A percentile compares a stretch with the other conserved stretches of the same genome.
Evolutionary conservation across 37 sponge, comb jelly and placozoan genomes (phyloP).

Genomic region (Bolinopsis microptera): DNA sequence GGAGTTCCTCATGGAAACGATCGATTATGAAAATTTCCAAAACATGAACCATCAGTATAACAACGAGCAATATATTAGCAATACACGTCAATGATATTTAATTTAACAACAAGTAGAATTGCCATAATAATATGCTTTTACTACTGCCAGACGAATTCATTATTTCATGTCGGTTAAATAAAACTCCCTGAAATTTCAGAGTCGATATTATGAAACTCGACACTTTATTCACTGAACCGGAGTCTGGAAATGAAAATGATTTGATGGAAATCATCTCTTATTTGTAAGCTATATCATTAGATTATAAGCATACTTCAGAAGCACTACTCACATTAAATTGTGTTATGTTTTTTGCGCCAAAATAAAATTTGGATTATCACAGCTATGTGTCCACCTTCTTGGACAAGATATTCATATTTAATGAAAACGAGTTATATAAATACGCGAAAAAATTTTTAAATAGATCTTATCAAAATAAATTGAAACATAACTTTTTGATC

Average conservation of each 20-base stretch:
- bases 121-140: too few species aligned
- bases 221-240: not conserved
- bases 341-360: too few species aligned
- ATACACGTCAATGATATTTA: not conserved
- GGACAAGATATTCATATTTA: too few species aligned
- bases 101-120: not conserved
- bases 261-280: conserved; percentile 14
- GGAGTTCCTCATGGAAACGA: not conserved
- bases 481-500: too few species aligned
- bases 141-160: not conserved
- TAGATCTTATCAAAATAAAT: too few species aligned
- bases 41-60: not conserved
- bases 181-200: conserved; percentile 31
- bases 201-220: not conserved
- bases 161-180: not conserved
- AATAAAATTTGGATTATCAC: too few species aligned
- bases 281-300: not conserved
- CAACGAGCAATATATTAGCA: not conserved
- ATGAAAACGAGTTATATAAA: too few species aligned
- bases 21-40: conserved; percentile 22
- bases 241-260: not conserved
- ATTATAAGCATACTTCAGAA: not conserved
- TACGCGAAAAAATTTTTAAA: too few species aligned
- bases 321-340: not conserved
- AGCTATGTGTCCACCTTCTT: too few species aligned